A percentile compares a stretch with the other conserved stretches of the same genome.
Conservation (phyloP, 2,113 vertebrate genomes). For the Eidolon helvum region DNA sequence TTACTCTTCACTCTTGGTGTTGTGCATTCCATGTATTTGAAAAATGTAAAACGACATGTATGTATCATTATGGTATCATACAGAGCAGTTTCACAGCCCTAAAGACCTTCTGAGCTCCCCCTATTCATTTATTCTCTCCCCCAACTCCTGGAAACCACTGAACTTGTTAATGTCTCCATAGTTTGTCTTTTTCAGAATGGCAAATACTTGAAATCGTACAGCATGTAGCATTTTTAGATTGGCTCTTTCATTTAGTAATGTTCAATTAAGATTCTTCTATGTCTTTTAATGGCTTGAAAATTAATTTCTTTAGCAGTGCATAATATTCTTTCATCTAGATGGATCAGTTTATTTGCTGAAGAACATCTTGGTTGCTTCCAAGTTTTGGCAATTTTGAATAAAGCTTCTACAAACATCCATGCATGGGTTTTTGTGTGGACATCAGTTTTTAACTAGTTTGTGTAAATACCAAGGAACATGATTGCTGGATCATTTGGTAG, state of each 20-base stretch:
- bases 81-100: not conserved
- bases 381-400: not conserved
- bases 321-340: not conserved
- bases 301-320: not conserved
- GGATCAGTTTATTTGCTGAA: not conserved
- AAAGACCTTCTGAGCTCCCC: not conserved
- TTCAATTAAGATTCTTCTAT: not conserved
- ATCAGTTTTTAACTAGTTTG: not conserved
- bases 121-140: not conserved
- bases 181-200: not conserved
- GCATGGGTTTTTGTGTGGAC: not conserved
- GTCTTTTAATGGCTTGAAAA: not conserved
- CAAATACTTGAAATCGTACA: not conserved
- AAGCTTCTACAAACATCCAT: not conserved
- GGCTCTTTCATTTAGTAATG: not conserved
- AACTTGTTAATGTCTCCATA: not conserved
- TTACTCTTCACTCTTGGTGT: not conserved
- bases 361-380: not conserved
- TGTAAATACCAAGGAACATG: not conserved
- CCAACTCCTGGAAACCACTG: not conserved
- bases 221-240: not conserved
- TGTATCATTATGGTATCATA: not conserved
- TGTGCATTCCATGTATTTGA: not conserved
- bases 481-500: not conserved
- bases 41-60: not conserved